Evolutionary conservation across 2,797 vertebrate genomes (phyloP), one percentile per base, ranked within the genome.

Genomic region (Neosalanx taihuensis): DNA sequence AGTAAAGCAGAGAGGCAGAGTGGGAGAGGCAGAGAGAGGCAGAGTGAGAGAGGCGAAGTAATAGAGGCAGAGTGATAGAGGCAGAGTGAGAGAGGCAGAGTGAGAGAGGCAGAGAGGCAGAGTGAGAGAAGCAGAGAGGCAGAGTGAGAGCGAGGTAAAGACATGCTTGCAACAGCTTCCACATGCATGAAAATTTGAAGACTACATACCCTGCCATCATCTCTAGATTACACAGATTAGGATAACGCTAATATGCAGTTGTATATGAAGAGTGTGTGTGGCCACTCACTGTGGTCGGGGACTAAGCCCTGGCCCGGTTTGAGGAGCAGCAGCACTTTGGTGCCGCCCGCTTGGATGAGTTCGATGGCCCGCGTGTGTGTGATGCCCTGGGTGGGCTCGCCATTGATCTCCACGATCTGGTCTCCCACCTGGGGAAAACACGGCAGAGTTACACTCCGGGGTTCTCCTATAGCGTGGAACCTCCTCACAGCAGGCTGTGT

Each of bases 331-430:
- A 96, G 85, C 15, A 97, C 98, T 87, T 94, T 97, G 49, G 90
- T 95, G 76, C 97, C 98, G 29, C 98, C 97, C 0, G 97, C 95
- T 87, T 99, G 98, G 84, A 99, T 99, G 81, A 99, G 93, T 87
- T 99, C 98, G 2, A 99, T 99, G 1, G 98, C 98, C 66, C 98
- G 91, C 0, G 97, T 99, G 83, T 99, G 98, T 31, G 97, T 99
- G 90, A 99, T 98, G 80, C 97, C 98, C 87, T 99, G 97, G 0
- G 97, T 99, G 71, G 95, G 95, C 72, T 99, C 97, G 18, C 96
- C 95, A 2, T 99, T 99, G 81, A 99, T 99, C 90, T 99, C 97
- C 78, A 99, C 97, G 1, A 99, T 99, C 87, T 99, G 97, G 91
- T 99, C 98, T 37, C 97, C 98, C 26, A 99, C 97, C 98, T 99